These are phyloP conservation scores for Platysteira castanea DNA, from an alignment of 2,113 vertebrate species.

Conservation along the genomic window DNA sequence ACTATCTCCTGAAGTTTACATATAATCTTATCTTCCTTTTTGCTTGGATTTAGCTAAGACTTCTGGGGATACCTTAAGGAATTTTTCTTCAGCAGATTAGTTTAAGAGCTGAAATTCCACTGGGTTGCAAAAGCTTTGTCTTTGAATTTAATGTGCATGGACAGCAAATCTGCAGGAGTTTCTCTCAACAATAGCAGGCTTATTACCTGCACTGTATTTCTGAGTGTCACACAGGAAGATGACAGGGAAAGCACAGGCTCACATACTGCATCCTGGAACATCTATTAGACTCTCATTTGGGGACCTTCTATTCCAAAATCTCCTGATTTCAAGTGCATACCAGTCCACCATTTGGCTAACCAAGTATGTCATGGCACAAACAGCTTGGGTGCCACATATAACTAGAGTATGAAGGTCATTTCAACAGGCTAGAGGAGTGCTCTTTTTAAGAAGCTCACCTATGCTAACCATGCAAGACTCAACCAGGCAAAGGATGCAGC, in stretches of 20 bases:
- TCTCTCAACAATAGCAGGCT: not conserved
- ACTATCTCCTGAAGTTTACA: not conserved
- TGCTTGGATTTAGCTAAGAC: not conserved
- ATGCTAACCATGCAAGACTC: not conserved
- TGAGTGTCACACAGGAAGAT: not conserved
- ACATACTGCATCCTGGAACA: not conserved
- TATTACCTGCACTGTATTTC: not conserved
- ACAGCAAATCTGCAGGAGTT: constrained; percentile 6
- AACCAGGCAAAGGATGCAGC: not conserved
- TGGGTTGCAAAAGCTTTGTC: not conserved
- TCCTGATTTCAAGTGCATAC: not conserved
- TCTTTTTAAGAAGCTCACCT: not conserved
- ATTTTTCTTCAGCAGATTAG: not conserved
- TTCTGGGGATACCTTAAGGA: not conserved
- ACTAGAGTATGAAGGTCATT: not conserved
- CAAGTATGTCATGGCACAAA: not conserved
- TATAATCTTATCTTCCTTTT: not conserved
- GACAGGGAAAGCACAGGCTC: not conserved
- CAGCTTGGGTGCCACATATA: not conserved
- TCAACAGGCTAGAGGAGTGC: not conserved
- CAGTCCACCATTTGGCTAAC: not conserved
- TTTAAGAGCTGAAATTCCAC: not conserved
- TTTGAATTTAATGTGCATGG: not conserved
- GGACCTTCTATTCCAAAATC: not conserved
- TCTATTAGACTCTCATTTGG: not conserved